Evolutionary conservation across 2,888 invertebrate genomes (phyloP), one percentile per base, ranked within the genome.

Genomic region (Hyposoter didymator): DNA sequence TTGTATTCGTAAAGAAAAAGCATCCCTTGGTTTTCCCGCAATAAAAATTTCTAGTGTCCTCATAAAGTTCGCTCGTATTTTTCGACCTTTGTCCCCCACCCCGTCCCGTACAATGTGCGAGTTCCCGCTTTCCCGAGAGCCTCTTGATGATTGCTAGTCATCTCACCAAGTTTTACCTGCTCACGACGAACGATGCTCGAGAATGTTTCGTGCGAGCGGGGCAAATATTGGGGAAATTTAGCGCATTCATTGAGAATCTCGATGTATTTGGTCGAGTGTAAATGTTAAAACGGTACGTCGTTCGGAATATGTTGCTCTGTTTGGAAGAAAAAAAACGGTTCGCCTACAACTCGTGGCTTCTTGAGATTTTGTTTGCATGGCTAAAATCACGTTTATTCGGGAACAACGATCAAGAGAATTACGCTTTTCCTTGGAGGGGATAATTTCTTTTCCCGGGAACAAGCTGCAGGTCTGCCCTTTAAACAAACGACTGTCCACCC

Each of bases 401-500:
- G 14, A 55, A 22, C 2, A 66, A 39, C 43, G 10, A 35, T 43
- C 22, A 43, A 67, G 43, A 43, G 12, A 43, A 67, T 45, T 8
- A 43, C 19, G 19, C 12, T 22, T 67, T 43, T 67, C 43, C 35
- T 72, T 52, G 6, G 52, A 19, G 52, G 4, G 19, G 52, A 72
- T 17, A 32, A 49, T 52, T 14, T 55, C 39, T 39, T 35, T 2
- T 73, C 32, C 10, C 52, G 17, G 28, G 47, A 19, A 32, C 52
- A 32, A 45, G 17, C 59, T 62, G 43, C 47, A 47, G 64, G 47
- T 17, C 32, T 69, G 72, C 55, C 86, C 78, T 81, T 80, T 67
- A 49, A 66, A 72, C 80, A 81, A 82, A 49, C 84, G 66, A 69
- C 74, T 78, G 83, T 73, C 74, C 78, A 78, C 86, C 83, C 85